phyloP scores from a whole-genome alignment of 1,140 invertebrate species.

The Drosophila lowei region DNA sequence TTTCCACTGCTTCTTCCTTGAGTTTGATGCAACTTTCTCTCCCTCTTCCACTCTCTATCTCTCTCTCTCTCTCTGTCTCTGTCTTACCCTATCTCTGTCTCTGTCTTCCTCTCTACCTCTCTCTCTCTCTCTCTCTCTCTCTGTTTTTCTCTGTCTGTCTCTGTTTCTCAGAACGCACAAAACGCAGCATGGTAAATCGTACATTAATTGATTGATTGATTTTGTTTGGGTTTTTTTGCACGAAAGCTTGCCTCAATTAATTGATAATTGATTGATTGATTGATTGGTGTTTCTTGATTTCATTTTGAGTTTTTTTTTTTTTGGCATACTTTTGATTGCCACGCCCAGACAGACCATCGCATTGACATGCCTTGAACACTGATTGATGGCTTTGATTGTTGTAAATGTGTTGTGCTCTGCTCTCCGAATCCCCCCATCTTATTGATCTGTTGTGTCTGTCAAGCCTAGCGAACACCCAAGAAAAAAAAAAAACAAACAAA shows the following conservation, averaged over 20 bases:
- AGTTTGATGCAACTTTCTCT: not conserved
- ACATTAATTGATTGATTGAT: constrained; percentile 4
- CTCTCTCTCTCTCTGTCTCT: constrained; percentile 25
- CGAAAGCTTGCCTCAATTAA: constrained; percentile 39
- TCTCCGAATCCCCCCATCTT: constrained; percentile 12
- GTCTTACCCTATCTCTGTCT: constrained; percentile 11
- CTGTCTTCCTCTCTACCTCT: constrained; percentile 24
- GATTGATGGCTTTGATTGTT: constrained; percentile 47
- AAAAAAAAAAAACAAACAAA: constrained; percentile 17
- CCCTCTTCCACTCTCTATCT: constrained; percentile 12
- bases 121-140: constrained; percentile 16
- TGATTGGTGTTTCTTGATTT: constrained; percentile 58
- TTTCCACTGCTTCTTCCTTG: too few relatives aligned
- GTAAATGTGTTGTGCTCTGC: constrained; percentile 26
- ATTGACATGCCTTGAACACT: constrained; percentile 10
- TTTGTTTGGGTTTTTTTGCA: constrained; percentile 35
- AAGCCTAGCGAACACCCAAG: constrained; percentile 44
- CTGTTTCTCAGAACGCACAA: constrained; percentile 37
- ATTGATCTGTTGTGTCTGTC: constrained; percentile 45
- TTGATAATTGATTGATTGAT: constrained; percentile 55
- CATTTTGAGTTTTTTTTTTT: constrained; percentile 28
- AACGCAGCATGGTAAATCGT: constrained; percentile 47
- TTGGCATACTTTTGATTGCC: constrained; percentile 10
- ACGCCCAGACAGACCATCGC: constrained; percentile 37
- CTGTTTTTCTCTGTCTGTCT: constrained; percentile 15